A percentile compares a stretch with the other conserved stretches of the same genome.
These are phyloP conservation scores for Pseudopipra pipra DNA, from an alignment of 2,113 vertebrate genomes.

Conservation along the genomic window DNA sequence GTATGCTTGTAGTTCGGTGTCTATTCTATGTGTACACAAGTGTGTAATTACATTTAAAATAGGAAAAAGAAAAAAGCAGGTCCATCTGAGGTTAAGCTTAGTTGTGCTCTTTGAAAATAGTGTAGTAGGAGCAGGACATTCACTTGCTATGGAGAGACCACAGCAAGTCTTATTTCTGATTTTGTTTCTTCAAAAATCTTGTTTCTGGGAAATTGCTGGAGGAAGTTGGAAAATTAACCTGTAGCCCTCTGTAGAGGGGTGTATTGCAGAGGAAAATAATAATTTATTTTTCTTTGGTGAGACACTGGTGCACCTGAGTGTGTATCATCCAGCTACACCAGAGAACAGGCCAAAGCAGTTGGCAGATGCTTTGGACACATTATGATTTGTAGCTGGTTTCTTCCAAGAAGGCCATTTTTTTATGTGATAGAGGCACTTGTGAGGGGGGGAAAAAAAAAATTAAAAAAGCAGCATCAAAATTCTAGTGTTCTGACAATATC, in stretches of 20 bases:
- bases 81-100: background rate
- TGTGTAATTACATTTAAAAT: background rate
- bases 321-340: accelerated
- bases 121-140: background rate
- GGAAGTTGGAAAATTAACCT: background rate
- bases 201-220: background rate
- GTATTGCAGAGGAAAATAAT: background rate
- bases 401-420: background rate
- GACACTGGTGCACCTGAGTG: background rate
- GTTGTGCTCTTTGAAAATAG: background rate
- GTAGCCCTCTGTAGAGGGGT: background rate
- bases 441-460: background rate
- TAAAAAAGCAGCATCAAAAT: background rate
- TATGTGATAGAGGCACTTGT: background rate
- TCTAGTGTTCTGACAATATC: background rate
- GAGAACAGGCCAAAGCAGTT: background rate
- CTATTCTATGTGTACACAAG: background rate
- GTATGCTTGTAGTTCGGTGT: background rate
- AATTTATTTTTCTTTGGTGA: background rate
- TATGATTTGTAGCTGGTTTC: background rate
- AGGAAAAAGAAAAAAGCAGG: background rate
- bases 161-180: background rate
- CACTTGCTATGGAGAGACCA: accelerated
- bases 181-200: background rate
- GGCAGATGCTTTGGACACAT: accelerated